phyloP scores from a whole-genome alignment of 2,888 invertebrate genomes.

The Amphipyra berbera region DNA sequence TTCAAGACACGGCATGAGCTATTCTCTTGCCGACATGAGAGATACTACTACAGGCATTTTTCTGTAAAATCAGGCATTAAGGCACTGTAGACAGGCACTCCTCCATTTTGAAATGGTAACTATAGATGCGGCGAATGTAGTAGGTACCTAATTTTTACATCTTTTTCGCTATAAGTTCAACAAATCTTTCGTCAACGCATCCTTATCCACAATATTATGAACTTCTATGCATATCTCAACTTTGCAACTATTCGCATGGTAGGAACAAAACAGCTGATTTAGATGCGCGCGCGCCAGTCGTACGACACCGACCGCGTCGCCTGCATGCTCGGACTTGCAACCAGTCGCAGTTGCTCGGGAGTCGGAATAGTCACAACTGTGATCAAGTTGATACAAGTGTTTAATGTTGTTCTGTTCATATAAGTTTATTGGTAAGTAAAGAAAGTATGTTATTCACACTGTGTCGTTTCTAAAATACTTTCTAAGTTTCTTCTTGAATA shows the following conservation, averaged over 20 bases:
- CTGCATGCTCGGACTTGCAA: constrained; percentile 35
- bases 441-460: background rate
- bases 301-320: constrained; percentile 30
- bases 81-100: too few relatives aligned
- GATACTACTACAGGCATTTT: too few relatives aligned
- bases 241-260: background rate
- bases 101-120: too few relatives aligned
- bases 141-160: too few relatives aligned
- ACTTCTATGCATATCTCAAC: constrained; percentile 4
- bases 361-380: constrained; percentile 5
- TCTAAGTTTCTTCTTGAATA: background rate
- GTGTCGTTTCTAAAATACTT: background rate
- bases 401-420: constrained; percentile 10
- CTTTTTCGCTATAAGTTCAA: too few relatives aligned
- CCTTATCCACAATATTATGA: too few relatives aligned
- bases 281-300: constrained; percentile 50
- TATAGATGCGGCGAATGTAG: too few relatives aligned
- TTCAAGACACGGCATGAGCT: too few relatives aligned
- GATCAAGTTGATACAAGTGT: constrained; percentile 24
- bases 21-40: too few relatives aligned
- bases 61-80: too few relatives aligned
- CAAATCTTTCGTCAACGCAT: too few relatives aligned
- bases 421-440: constrained; percentile 29
- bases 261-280: constrained; percentile 48
- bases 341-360: constrained; percentile 24